These are phyloP conservation scores for Corythornis cristatus DNA, from an alignment of 2,113 vertebrate genomes.

Conservation along the genomic window DNA sequence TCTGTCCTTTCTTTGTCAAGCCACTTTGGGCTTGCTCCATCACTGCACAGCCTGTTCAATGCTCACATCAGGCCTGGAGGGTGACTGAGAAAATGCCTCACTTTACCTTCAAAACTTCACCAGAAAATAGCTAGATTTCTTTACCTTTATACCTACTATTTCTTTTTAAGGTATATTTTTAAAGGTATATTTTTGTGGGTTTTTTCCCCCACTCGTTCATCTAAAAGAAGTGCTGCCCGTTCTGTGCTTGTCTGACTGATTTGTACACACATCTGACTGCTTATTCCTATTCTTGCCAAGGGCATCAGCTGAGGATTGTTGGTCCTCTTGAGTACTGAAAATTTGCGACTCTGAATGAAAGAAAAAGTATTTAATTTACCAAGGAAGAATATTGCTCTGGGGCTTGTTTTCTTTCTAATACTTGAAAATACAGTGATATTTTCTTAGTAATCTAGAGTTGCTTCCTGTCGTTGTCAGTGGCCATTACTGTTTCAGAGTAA, in stretches of 20 bases:
- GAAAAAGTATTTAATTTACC: neutral
- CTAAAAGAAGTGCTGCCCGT: neutral
- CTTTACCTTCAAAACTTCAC: neutral
- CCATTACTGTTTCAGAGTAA: neutral
- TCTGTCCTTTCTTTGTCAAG: neutral
- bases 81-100: neutral
- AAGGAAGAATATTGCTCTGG: neutral
- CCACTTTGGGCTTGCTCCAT: neutral
- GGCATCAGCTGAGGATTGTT: neutral
- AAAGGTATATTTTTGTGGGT: neutral
- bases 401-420: neutral
- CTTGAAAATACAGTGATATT: neutral
- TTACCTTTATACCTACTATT: neutral
- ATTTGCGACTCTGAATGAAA: neutral
- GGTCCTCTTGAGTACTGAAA: neutral
- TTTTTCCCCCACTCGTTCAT: neutral
- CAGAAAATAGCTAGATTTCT: neutral
- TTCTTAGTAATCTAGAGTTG: neutral
- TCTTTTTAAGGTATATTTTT: neutral
- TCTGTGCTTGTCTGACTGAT: neutral
- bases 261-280: no score
- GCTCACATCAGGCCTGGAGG: neutral
- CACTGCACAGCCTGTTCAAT: neutral
- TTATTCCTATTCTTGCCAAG: neutral
- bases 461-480: neutral